These are phyloP conservation scores for Nyctalus aviator DNA, from an alignment of 2,797 vertebrate genomes.

Conservation along the genomic window DNA sequence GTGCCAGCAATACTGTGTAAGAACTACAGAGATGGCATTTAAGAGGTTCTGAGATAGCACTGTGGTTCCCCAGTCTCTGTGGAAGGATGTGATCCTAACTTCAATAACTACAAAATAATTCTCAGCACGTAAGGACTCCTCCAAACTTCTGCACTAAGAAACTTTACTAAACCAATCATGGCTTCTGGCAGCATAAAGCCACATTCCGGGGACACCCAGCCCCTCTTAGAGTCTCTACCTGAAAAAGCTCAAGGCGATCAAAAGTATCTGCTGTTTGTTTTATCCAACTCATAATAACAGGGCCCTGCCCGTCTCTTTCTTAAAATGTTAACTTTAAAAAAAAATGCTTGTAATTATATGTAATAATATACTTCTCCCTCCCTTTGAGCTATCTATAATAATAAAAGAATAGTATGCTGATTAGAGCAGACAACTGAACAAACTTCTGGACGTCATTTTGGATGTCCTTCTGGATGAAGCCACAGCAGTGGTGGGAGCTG, in stretches of 20 bases:
- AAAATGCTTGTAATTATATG: not conserved
- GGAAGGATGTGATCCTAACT: not conserved
- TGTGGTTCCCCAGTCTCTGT: not conserved
- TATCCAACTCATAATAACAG: not conserved
- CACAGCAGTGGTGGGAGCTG: too few species aligned
- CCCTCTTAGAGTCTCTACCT: not conserved
- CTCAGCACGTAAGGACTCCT: not conserved
- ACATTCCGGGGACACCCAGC: not conserved
- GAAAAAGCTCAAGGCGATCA: not conserved
- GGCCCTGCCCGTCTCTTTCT: not conserved
- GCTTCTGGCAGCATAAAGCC: not conserved
- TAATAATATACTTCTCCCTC: not conserved
- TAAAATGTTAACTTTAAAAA: not conserved
- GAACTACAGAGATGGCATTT: not conserved
- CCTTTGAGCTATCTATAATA: not conserved
- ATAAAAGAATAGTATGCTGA: too few species aligned
- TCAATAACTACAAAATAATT: not conserved
- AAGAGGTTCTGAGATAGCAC: not conserved
- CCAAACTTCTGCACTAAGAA: not conserved
- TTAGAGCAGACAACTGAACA: too few species aligned
- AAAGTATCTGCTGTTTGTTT: not conserved
- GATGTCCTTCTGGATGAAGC: too few species aligned
- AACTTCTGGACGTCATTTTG: too few species aligned
- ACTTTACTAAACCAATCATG: not conserved
- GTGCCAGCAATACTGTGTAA: not conserved